These are phyloP conservation scores for Micrasema longulum DNA, from an alignment of 1,140 invertebrate species.

Conservation along the genomic window DNA sequence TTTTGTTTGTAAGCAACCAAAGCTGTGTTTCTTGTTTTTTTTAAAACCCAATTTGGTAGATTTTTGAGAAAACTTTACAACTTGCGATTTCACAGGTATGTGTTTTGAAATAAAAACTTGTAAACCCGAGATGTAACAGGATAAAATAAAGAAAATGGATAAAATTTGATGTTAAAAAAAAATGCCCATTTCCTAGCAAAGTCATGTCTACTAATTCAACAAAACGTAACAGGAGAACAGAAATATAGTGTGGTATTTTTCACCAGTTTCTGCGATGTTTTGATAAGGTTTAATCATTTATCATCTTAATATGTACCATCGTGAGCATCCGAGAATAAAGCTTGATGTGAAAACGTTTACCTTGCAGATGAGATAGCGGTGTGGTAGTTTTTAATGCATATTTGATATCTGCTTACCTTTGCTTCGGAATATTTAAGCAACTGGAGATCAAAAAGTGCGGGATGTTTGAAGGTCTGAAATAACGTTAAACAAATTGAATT, in stretches of 20 bases:
- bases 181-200: neutral
- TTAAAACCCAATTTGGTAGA: no score
- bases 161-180: no score
- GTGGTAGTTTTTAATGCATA: slow-evolving; percentile 49
- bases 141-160: no score
- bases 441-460: slow-evolving; percentile 34
- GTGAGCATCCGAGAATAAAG: slow-evolving; percentile 1
- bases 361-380: slow-evolving; percentile 38
- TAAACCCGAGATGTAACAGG: no score
- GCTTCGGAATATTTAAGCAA: slow-evolving; percentile 36
- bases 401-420: slow-evolving; percentile 47
- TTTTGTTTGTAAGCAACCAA: no score
- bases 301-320: slow-evolving; percentile 36
- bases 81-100: no score
- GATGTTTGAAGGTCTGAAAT: slow-evolving; percentile 6
- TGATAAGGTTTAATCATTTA: slow-evolving; percentile 45
- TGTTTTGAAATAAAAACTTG: no score
- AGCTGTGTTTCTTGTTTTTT: no score
- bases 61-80: no score
- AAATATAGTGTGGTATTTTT: slow-evolving; percentile 40
- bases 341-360: slow-evolving; percentile 38
- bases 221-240: slow-evolving; percentile 13
- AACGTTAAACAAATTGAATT: slow-evolving; percentile 22
- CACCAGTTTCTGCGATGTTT: slow-evolving; percentile 31
- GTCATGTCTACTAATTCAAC: slow-evolving; percentile 29